Conservation (phyloP, 2,888 invertebrate genomes). For the Timema podura region DNA sequence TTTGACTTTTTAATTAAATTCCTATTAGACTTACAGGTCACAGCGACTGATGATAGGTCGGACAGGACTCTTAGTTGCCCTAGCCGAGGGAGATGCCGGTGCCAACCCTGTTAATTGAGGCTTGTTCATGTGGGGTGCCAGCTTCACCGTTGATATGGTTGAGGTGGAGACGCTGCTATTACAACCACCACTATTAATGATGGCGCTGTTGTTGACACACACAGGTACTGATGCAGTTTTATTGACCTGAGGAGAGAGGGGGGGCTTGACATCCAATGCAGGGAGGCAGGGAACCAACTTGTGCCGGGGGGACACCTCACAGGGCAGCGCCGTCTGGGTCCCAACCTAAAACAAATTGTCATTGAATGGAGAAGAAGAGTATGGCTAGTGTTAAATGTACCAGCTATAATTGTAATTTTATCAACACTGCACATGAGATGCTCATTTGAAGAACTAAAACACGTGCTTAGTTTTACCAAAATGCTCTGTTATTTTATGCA, state of each 20-base stretch:
- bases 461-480: too few relatives aligned
- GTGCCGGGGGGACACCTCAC: constrained; percentile 5
- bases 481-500: too few relatives aligned
- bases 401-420: too few relatives aligned
- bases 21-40: constrained; percentile 41
- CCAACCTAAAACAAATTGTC: constrained; percentile 24
- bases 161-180: too few relatives aligned
- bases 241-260: background rate
- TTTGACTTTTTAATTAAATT: too few relatives aligned
- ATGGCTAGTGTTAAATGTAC: background rate
- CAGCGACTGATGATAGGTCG: constrained; percentile 39
- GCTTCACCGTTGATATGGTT: constrained; percentile 30
- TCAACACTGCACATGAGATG: too few relatives aligned
- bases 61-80: constrained; percentile 22
- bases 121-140: constrained; percentile 39
- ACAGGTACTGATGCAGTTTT: background rate
- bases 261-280: constrained; percentile 1
- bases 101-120: constrained; percentile 6
- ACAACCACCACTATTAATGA: too few relatives aligned
- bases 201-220: background rate
- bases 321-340: constrained; percentile 27
- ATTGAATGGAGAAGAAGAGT: background rate
- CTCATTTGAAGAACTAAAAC: too few relatives aligned
- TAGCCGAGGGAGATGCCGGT: constrained; percentile 19
- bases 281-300: constrained; percentile 11